Evolutionary conservation across 2,797 vertebrate species (phyloP).

Genomic region (Cossypha niveicapilla): DNA sequence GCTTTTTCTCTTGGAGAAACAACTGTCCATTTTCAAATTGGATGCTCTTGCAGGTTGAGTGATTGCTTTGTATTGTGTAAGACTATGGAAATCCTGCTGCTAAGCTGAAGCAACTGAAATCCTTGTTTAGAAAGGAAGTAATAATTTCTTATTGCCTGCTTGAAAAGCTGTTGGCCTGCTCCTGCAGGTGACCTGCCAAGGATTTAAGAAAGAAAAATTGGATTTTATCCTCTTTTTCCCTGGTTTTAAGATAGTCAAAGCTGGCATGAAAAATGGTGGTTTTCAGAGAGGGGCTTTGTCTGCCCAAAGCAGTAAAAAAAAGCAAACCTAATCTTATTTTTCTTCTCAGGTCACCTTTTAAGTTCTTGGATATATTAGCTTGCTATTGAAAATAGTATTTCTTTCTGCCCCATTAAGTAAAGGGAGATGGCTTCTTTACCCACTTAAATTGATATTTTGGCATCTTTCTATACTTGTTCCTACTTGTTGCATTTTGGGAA

Average conservation of each 20-base stretch:
- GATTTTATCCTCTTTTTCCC: neutral
- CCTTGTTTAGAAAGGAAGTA: conserved; percentile 27
- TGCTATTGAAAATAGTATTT: neutral
- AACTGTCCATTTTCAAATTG: neutral
- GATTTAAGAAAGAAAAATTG: conserved; percentile 44
- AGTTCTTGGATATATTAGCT: neutral
- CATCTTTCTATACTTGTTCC: neutral
- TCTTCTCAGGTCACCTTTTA: conserved; percentile 21
- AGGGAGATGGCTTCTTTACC: neutral
- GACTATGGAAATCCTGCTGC: conserved; percentile 15
- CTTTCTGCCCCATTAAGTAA: neutral
- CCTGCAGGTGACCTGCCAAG: conserved; percentile 41
- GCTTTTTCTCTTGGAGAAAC: neutral
- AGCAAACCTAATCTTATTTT: conserved; percentile 32
- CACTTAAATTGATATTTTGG: neutral
- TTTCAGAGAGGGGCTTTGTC: conserved; percentile 36
- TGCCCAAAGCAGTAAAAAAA: neutral
- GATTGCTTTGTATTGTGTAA: neutral
- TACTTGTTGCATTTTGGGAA: neutral
- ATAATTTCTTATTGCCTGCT: conserved; percentile 21
- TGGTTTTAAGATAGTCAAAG: conserved; percentile 49
- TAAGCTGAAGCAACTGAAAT: conserved; percentile 26
- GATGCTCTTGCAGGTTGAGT: neutral
- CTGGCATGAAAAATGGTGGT: conserved; percentile 25
- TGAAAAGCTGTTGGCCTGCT: conserved; percentile 8